Base-by-base conservation (phyloP, 2,888 invertebrate species). In the Drosophila sordidula region DNA sequence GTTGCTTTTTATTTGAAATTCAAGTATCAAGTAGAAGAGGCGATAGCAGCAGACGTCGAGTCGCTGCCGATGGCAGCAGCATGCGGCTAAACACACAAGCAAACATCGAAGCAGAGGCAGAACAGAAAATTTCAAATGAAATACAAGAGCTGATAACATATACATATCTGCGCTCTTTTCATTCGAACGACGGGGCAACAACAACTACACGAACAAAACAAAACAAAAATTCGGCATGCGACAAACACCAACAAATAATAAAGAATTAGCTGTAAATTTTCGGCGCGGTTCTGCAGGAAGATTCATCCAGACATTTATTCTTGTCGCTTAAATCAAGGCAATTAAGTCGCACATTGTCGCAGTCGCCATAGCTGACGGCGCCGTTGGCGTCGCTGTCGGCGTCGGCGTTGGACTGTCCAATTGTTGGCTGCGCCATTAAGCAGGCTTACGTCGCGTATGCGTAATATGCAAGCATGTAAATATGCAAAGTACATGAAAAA, bases 1-100 rank as follows among this genome's bases (percentile, higher is more conserved):
- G 87, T 87, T 87, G 86, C 85, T 87, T 90, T 90, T 90, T 86
- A 81, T 83, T 79, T 75, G 54, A 56, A 78, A 58, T 64, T 78
- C 61, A 62, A 72, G 83, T 83, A 57, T 71, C 25, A 80, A 74
- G 76, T 79, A 61, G 83, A 78, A 72, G 83, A 86, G 61, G 50
- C 83, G 86, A 90, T 90, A 87, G 81, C 74, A 70, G 79, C 70
- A 75, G 61, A 65, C 70, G 65, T 34, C 56, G 73, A 69, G 61
- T 73, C 73, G 66, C 76, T 61, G 75, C 44, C 66, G 74, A 52
- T 36, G 58, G 52, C 52, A 69, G 61, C 68, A 70, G 57, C 75
- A 66, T 59, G 69, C 75, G 70, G 78, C 81, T 76, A 75, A 84
- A 69, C 69, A 69, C 69, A 76, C 67, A 62, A 61, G 47, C 62